These are phyloP conservation scores for Sceloporus undulatus DNA, from an alignment of 2,113 vertebrate genomes.

Conservation along the genomic window DNA sequence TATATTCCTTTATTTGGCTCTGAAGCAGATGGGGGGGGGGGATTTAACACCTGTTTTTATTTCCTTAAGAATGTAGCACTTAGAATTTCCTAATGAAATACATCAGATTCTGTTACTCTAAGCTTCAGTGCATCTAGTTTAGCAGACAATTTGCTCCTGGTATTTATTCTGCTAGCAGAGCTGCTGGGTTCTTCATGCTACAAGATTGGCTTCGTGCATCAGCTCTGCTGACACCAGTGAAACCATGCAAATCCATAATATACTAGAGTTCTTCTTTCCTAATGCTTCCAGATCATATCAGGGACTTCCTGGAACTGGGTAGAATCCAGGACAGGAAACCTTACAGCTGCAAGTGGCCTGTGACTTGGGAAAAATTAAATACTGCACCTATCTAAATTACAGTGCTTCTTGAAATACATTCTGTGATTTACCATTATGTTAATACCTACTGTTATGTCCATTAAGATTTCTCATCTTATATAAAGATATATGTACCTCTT, in stretches of 20 bases:
- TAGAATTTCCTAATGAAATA: neutral
- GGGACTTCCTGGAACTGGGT: neutral
- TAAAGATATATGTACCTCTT: neutral
- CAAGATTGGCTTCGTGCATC: neutral
- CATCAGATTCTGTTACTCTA: constrained; percentile 3
- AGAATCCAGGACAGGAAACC: neutral
- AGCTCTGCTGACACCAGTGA: too few species aligned
- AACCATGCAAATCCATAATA: too few species aligned
- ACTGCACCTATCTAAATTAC: neutral
- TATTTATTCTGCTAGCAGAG: neutral
- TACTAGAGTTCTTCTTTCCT: neutral
- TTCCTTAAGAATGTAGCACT: constrained; percentile 25
- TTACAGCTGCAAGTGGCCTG: neutral
- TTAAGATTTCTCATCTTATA: neutral
- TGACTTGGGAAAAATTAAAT: neutral
- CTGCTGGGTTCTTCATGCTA: neutral
- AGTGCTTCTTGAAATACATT: neutral
- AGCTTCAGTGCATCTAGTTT: neutral
- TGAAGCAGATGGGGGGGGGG: neutral
- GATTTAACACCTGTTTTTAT: constrained; percentile 35
- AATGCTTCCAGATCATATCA: neutral
- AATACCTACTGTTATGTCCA: neutral
- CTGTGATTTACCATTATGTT: neutral
- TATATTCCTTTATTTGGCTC: constrained; percentile 23
- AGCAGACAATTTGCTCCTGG: neutral